Evolutionary conservation across 2,888 invertebrate genomes (phyloP).

Genomic region (Eutolmus rufibarbis): DNA sequence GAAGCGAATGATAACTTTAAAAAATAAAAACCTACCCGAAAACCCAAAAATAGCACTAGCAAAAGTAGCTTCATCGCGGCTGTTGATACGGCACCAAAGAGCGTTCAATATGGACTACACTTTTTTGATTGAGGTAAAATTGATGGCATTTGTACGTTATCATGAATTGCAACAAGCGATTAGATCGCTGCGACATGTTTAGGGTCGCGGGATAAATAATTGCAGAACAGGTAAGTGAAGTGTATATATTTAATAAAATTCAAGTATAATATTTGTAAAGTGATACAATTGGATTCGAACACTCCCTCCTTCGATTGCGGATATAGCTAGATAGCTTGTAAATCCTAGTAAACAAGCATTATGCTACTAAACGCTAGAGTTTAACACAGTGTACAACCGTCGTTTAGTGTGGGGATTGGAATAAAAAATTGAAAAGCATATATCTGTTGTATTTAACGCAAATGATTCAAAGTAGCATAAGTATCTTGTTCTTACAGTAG

Average conservation of each 20-base stretch:
- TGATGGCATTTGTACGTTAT: background rate
- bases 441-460: background rate
- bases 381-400: slow-evolving; percentile 14
- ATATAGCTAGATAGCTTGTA: background rate
- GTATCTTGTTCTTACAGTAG: background rate
- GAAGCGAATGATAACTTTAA: background rate
- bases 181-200: background rate
- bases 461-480: background rate
- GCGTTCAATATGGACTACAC: background rate
- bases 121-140: background rate
- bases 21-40: background rate
- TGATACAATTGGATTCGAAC: slow-evolving; percentile 34
- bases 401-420: background rate
- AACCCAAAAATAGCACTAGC: background rate
- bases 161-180: background rate
- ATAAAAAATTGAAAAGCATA: background rate
- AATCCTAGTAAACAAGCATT: background rate
- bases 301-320: background rate
- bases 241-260: slow-evolving; percentile 41
- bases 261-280: slow-evolving; percentile 40
- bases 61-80: background rate
- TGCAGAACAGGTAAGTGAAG: slow-evolving; percentile 5
- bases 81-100: background rate
- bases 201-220: background rate
- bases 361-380: background rate